Base-by-base conservation (phyloP, 2,113 vertebrate genomes). In the Megaleporinus macrocephalus region DNA sequence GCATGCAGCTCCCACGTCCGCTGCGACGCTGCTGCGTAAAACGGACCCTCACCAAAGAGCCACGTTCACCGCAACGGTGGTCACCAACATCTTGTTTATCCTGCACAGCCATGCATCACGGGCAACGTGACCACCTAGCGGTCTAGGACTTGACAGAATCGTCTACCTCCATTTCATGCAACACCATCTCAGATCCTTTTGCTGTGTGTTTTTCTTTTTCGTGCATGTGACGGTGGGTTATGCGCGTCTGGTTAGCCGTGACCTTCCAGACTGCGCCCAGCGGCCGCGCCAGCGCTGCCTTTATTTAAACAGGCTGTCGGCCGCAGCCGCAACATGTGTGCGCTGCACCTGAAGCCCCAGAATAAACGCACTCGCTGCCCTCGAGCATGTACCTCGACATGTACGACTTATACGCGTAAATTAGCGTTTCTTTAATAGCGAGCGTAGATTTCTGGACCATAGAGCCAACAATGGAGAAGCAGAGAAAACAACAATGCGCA, bases 241-340 rank as follows among this genome's bases (percentile, higher is more conserved):
- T 47, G 82, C 44, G 20, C 47, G 41, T 66, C 49, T 78, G 41
- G 55, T 27, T 65, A 36, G 29, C 70, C 41, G 44, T 87, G 80
- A 85, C 81, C 86, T 87, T 83, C 83, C 74, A 73, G 81, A 49
- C 69, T 80, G 77, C 41, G 41, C 41, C 63, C 66, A 59, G 51
- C 51, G 51, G 30, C 63, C 51, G 51, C 20, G 66, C 69, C 57
- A 80, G 68, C 62, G 51, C 62, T 66, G 57, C 65, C 44, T 73
- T 81, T 65, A 80, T 83, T 85, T 84, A 79, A 82, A 82, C 66
- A 70, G 66, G 24, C 79, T 74, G 68, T 62, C 76, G 66, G 80
- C 65, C 79, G 26, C 71, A 55, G 22, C 81, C 49, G 78, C 85
- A 81, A 86, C 85, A 86, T 86, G 82, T 84, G 85, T 55, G 51